phyloP scores from a whole-genome alignment of 2,888 invertebrate species.

The Melolontha melolontha region DNA sequence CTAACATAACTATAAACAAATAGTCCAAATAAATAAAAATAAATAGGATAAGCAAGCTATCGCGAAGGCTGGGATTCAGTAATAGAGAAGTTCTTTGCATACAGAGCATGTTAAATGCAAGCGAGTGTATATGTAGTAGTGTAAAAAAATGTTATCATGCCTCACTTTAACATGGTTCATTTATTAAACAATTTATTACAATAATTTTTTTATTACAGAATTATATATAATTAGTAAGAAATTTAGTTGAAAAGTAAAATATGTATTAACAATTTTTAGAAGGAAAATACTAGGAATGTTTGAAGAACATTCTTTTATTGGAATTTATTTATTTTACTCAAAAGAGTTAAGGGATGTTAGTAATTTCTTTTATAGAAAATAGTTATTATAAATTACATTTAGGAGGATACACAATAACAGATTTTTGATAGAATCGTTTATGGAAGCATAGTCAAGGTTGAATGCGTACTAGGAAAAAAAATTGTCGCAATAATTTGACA shows the following conservation, averaged over 20 bases:
- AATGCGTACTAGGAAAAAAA: too few species aligned
- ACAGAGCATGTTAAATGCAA: constrained; percentile 58
- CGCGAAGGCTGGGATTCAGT: constrained; percentile 8
- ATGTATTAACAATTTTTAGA: constrained; percentile 11
- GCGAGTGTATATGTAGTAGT: constrained; percentile 50
- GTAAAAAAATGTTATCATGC: constrained; percentile 54
- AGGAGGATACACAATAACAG: too few species aligned
- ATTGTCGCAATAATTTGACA: too few species aligned
- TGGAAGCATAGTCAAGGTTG: too few species aligned
- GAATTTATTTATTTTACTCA: constrained; percentile 22
- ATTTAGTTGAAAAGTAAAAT: constrained; percentile 36
- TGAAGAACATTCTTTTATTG: constrained; percentile 9
- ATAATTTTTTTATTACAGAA: constrained; percentile 11
- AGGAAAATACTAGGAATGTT: constrained; percentile 4
- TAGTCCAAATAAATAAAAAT: constrained; percentile 48
- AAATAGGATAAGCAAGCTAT: constrained; percentile 28
- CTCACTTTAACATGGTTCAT: constrained; percentile 58
- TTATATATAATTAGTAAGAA: constrained; percentile 43
- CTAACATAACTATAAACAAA: constrained; percentile 45
- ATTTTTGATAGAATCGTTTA: too few species aligned
- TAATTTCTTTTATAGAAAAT: not conserved
- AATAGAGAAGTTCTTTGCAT: constrained; percentile 58
- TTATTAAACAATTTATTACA: constrained; percentile 17
- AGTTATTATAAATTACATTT: too few species aligned
- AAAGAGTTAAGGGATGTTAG: constrained; percentile 29